These are phyloP conservation scores for Globodera rostochiensis DNA, from an alignment of 1,140 invertebrate species.

Conservation along the genomic window DNA sequence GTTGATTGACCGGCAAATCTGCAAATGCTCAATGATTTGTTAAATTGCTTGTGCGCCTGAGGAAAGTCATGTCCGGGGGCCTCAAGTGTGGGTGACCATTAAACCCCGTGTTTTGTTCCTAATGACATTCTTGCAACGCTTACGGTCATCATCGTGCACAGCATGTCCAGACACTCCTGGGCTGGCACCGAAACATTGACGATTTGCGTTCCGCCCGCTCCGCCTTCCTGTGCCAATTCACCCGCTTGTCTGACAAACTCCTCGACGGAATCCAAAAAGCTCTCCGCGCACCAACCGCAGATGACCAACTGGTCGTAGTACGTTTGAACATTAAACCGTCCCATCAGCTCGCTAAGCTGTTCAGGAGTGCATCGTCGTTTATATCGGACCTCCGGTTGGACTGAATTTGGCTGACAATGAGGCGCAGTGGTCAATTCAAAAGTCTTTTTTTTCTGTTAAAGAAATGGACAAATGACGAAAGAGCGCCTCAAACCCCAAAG, in stretches of 20 bases:
- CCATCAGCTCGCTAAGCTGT: slow-evolving; percentile 37
- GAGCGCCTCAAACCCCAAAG: not conserved
- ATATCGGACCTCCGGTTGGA: slow-evolving; percentile 42
- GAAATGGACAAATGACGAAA: not conserved
- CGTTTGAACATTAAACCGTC: slow-evolving; percentile 39
- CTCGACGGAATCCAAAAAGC: slow-evolving; percentile 41
- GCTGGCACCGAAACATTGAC: slow-evolving; percentile 38
- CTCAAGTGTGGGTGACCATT: too few relatives aligned
- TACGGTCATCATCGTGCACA: slow-evolving; percentile 42
- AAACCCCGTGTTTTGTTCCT: too few relatives aligned
- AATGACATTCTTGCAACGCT: not conserved
- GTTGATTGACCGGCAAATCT: slow-evolving; percentile 17
- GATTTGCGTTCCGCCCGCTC: not conserved
- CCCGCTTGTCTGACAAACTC: slow-evolving; percentile 35
- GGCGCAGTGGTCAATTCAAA: slow-evolving; percentile 4
- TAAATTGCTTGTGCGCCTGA: not conserved
- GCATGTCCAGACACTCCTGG: slow-evolving; percentile 41
- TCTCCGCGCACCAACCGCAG: slow-evolving; percentile 47
- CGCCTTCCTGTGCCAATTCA: slow-evolving; percentile 5
- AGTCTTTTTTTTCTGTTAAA: not conserved
- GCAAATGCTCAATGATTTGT: not conserved
- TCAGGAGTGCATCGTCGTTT: slow-evolving; percentile 37
- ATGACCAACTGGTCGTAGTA: slow-evolving; percentile 53
- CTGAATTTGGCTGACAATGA: slow-evolving; percentile 21
- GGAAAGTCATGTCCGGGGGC: too few relatives aligned